These are phyloP conservation scores for Drosophila nannoptera DNA, from an alignment of 1,140 invertebrate species.

Conservation along the genomic window DNA sequence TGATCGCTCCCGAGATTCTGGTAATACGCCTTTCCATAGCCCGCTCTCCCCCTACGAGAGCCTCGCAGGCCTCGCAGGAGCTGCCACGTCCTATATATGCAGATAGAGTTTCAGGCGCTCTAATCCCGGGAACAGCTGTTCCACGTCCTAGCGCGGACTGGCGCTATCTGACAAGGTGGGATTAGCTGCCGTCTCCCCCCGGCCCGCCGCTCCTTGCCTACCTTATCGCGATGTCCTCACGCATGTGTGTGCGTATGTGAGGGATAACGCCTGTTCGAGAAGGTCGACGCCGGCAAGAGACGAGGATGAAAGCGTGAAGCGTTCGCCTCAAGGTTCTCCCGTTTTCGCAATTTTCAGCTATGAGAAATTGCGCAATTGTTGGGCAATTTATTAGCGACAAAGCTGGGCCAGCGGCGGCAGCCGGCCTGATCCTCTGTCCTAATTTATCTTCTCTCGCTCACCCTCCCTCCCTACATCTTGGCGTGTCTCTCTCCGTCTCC, in stretches of 20 bases:
- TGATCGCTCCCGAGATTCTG: no score
- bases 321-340: not conserved
- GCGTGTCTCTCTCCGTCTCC: not conserved
- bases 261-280: constrained; percentile 21
- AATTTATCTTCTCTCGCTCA: constrained; percentile 55
- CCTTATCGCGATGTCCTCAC: constrained; percentile 59
- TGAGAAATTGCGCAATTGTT: constrained; percentile 74
- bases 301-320: constrained; percentile 61
- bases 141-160: constrained; percentile 6
- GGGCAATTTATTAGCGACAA: constrained; percentile 64
- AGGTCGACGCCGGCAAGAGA: no score
- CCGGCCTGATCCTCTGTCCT: constrained; percentile 30
- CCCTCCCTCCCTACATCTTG: not conserved
- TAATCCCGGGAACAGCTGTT: not conserved
- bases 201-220: constrained; percentile 21
- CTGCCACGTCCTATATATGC: not conserved
- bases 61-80: not conserved
- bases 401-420: constrained; percentile 10
- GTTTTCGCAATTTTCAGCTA: constrained; percentile 41
- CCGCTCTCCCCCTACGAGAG: no score
- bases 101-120: not conserved
- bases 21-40: no score
- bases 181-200: constrained; percentile 41
- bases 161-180: constrained; percentile 65
- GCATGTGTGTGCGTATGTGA: constrained; percentile 2